Conservation (phyloP, 2,888 invertebrate species). For the Minunthozetes semirufus region DNA sequence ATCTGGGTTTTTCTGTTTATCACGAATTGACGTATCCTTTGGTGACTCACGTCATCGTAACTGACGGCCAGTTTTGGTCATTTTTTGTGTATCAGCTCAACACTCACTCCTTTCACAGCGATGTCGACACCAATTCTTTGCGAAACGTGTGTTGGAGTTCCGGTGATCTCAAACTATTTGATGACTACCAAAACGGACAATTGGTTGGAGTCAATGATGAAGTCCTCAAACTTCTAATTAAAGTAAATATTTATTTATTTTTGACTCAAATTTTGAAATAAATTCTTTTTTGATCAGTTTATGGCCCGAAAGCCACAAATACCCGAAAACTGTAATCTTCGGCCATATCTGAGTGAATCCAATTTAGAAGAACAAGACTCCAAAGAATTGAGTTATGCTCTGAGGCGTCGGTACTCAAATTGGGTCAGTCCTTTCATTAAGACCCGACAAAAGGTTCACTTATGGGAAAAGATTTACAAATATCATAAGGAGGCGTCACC, state of each 20-base stretch:
- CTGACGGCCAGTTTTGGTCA: conserved; percentile 78
- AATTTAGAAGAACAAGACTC: conserved; percentile 61
- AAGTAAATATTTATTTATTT: conserved; percentile 56
- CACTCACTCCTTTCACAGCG: conserved; percentile 63
- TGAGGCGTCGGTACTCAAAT: conserved; percentile 49
- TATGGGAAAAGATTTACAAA: conserved; percentile 72
- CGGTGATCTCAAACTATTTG: conserved; percentile 64
- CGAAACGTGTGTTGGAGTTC: conserved; percentile 75
- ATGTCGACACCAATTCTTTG: conserved; percentile 58
- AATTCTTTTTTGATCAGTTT: conserved; percentile 45
- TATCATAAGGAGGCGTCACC: conserved; percentile 39
- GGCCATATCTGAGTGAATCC: conserved; percentile 62
- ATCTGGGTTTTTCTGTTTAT: conserved; percentile 77
- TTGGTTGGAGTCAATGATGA: conserved; percentile 67
- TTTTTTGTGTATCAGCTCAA: conserved; percentile 89
- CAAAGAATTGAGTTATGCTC: conserved; percentile 57
- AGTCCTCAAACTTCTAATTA: conserved; percentile 64
- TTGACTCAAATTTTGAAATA: conserved; percentile 57
- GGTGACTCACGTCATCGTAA: conserved; percentile 75
- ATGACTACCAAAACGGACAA: conserved; percentile 56
- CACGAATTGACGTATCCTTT: conserved; percentile 87
- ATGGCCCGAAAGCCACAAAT: conserved; percentile 43
- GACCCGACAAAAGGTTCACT: conserved; percentile 61
- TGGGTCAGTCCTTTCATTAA: conserved; percentile 44
- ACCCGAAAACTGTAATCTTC: conserved; percentile 57